Evolutionary conservation across 2,888 invertebrate genomes (phyloP), one percentile per base, ranked within the genome.

Genomic region (Ichneumoninae sp.): DNA sequence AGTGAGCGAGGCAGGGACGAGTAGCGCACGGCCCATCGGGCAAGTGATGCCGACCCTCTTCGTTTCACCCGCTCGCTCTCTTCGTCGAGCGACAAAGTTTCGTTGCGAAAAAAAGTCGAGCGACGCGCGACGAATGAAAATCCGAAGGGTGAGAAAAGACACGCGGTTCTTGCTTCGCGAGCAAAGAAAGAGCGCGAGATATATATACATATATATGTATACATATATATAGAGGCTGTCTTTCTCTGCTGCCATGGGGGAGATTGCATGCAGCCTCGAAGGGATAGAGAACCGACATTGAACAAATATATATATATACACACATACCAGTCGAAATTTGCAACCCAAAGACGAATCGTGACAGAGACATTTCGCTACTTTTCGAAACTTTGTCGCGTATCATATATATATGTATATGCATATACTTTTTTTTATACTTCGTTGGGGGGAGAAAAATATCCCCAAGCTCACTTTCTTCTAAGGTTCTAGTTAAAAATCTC

Each of bases 101-200:
- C 57, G 75, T 79, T 66, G 68, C 84, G 82, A 72, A 82, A 84
- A 83, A 80, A 77, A 77, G 66, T 50, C n/a, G 72, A 60, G 65
- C 74, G 78, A 71, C 19, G 68, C 81, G 79, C 50, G 81, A 79
- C 75, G 84, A 86, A 86, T 84, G 79, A 76, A 82, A 86, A 81
- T 86, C 71, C 74, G 69, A 54, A 82, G 79, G 84, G 80, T 84
- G 82, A 77, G 79, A 82, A 78, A 80, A 22, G 66, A 65, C 69
- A 76, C 62, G 26, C 57, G 40, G 40, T 65, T 33, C 52, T 13
- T 30, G 26, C n/a, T 65, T 65, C 40, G 65, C 36, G 60, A 33
- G 47, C 19, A 1, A 50, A 75, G 65, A 75, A 62, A 75, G 62
- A 75, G 26, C 22, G 60, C 13, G 16, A 60, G 33, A n/a, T 30